These are phyloP conservation scores for Trichogramma pretiosum DNA, from an alignment of 1,140 invertebrate species.

Conservation along the genomic window DNA sequence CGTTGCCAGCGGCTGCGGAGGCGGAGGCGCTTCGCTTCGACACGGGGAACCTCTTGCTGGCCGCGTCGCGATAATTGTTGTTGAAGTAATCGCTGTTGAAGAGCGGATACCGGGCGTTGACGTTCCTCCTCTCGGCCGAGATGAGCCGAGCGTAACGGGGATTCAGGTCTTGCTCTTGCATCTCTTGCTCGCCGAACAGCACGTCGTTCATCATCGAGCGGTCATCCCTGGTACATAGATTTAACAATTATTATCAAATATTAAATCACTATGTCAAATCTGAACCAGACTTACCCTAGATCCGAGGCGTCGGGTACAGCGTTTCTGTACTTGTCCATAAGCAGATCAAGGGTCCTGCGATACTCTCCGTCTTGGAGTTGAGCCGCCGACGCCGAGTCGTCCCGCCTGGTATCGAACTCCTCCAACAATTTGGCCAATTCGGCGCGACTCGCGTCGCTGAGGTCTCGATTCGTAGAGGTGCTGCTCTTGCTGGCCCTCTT, in stretches of 20 bases:
- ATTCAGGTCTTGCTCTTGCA: not conserved
- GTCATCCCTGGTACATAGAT: conserved; percentile 3
- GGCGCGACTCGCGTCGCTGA: conserved; percentile 13
- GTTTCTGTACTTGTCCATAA: conserved; percentile 23
- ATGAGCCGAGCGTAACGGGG: not conserved
- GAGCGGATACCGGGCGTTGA: conserved; percentile 32
- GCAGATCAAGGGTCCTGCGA: conserved; percentile 19
- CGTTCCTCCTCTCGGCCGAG: conserved; percentile 26
- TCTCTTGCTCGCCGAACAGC: not conserved
- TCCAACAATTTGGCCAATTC: conserved; percentile 24
- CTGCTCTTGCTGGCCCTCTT: conserved; percentile 21
- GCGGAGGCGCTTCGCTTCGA: conserved; percentile 37
- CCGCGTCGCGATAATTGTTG: conserved; percentile 25
- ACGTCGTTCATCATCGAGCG: not conserved
- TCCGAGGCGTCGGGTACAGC: too few species aligned
- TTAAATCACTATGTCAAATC: not conserved
- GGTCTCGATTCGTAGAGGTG: not conserved
- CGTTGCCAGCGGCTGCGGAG: too few species aligned
- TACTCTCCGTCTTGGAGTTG: conserved; percentile 23
- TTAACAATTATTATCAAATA: not conserved
- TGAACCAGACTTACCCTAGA: too few species aligned
- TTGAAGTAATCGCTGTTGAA: conserved; percentile 27
- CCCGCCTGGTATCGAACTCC: conserved; percentile 17
- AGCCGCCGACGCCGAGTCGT: conserved; percentile 12
- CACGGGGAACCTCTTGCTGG: conserved; percentile 28